These are phyloP conservation scores for Drosophila borealis DNA, from an alignment of 2,888 invertebrate genomes.

Conservation along the genomic window DNA sequence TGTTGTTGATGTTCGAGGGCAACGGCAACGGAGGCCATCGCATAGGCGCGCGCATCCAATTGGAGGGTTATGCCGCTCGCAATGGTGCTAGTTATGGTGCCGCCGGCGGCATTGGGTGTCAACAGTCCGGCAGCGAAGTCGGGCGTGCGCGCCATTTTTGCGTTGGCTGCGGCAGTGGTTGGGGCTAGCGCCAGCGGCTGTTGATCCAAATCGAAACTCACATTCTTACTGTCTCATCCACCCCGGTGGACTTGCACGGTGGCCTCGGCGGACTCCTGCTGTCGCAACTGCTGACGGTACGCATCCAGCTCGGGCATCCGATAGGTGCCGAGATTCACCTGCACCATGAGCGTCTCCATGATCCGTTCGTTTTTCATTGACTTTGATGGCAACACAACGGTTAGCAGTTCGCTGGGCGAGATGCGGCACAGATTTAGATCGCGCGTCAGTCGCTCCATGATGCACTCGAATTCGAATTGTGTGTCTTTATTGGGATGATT, in stretches of 20 bases:
- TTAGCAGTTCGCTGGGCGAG: conserved; percentile 96
- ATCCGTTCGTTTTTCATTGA: conserved; percentile 96
- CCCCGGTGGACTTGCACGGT: conserved; percentile 85
- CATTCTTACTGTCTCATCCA: conserved; percentile 85
- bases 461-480: conserved; percentile 95
- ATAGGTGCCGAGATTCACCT: conserved; percentile 97
- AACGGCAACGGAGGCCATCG: conserved; percentile 72
- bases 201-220: conserved; percentile 84
- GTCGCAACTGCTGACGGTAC: conserved; percentile 93
- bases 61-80: conserved; percentile 26
- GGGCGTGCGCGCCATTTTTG: conserved; percentile 9
- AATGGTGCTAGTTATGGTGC: conserved; percentile 28
- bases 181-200: conserved; percentile 55
- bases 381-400: conserved; percentile 96
- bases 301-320: conserved; percentile 95
- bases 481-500: conserved; percentile 93
- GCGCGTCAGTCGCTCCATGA: conserved; percentile 95
- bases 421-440: conserved; percentile 96
- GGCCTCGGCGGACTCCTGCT: conserved; percentile 94
- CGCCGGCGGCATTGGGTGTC: conserved; percentile 26
- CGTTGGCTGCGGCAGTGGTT: conserved; percentile 30
- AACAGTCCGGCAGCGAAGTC: conserved; percentile 11
- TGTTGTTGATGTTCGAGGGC: conserved; percentile 69
- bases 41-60: conserved; percentile 72
- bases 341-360: conserved; percentile 95